These are phyloP conservation scores for Vulpes ferrilata DNA, from an alignment of 2,113 vertebrate species.

Conservation along the genomic window DNA sequence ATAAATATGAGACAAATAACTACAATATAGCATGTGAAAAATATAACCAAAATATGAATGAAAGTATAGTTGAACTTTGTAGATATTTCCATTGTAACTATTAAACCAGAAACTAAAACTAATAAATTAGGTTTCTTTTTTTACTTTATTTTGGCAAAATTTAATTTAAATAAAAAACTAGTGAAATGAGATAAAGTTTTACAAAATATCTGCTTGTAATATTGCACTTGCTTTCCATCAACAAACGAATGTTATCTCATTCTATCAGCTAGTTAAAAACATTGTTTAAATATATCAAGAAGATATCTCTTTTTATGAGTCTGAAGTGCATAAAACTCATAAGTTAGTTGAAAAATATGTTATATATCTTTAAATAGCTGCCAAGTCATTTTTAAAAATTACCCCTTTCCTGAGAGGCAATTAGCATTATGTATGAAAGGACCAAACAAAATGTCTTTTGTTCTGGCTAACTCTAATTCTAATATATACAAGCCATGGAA, in stretches of 20 bases:
- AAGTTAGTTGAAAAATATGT: not conserved
- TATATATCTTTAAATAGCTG: not conserved
- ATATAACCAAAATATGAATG: not conserved
- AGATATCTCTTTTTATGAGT: not conserved
- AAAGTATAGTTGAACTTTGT: not conserved
- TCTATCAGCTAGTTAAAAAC: not conserved
- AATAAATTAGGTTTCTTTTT: not conserved
- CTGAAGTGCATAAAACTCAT: not conserved
- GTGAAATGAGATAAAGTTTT: not conserved
- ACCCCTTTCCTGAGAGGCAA: not conserved
- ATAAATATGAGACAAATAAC: constrained; percentile 2
- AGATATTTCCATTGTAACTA: not conserved
- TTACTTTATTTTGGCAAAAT: not conserved
- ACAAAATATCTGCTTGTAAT: not conserved
- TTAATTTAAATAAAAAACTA: constrained; percentile 14
- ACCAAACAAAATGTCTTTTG: not conserved
- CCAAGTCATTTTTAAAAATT: not conserved
- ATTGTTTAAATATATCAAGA: not conserved
- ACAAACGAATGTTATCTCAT: not conserved
- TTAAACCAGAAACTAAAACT: not conserved
- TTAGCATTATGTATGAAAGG: not conserved
- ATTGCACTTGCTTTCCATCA: not conserved
- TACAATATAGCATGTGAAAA: not conserved
- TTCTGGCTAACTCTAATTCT: not conserved
- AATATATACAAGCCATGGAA: not conserved